These are phyloP conservation scores for Alloplasta piceator DNA, from an alignment of 2,888 invertebrate species.

Conservation along the genomic window DNA sequence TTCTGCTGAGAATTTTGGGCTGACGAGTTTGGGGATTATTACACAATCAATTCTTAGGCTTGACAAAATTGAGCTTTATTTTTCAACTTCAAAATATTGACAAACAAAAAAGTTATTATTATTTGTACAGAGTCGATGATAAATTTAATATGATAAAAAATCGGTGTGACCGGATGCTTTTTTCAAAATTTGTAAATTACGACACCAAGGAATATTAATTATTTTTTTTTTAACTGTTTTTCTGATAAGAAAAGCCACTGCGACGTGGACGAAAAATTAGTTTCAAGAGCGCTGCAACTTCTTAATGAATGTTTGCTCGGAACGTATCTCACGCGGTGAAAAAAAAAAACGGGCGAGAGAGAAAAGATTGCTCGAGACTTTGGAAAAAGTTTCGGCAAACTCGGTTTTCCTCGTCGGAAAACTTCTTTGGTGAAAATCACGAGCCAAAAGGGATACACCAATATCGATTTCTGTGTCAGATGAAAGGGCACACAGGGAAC, in stretches of 20 bases:
- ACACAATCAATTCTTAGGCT: too few species aligned
- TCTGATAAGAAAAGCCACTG: constrained; percentile 12
- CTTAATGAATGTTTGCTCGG: constrained; percentile 66
- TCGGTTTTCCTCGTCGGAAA: constrained; percentile 14
- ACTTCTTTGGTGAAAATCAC: background rate
- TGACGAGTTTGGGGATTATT: too few species aligned
- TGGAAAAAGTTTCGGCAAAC: constrained; percentile 21
- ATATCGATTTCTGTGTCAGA: background rate
- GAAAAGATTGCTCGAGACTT: constrained; percentile 24
- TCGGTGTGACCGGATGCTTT: too few species aligned
- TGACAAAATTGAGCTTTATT: too few species aligned
- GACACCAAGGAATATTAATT: too few species aligned
- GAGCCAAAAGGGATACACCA: background rate
- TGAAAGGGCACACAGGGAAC: too few species aligned
- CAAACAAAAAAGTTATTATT: too few species aligned
- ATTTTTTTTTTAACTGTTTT: background rate
- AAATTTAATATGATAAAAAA: too few species aligned
- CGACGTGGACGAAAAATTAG: constrained; percentile 56
- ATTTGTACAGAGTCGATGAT: too few species aligned
- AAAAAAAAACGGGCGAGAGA: constrained; percentile 29
- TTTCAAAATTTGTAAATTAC: too few species aligned
- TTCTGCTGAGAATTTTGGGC: too few species aligned
- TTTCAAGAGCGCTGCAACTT: constrained; percentile 57
- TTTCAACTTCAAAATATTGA: too few species aligned
- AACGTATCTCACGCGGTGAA: constrained; percentile 6